Base-by-base conservation (phyloP, 2,113 vertebrate species). In the Amphilophus citrinellus region DNA sequence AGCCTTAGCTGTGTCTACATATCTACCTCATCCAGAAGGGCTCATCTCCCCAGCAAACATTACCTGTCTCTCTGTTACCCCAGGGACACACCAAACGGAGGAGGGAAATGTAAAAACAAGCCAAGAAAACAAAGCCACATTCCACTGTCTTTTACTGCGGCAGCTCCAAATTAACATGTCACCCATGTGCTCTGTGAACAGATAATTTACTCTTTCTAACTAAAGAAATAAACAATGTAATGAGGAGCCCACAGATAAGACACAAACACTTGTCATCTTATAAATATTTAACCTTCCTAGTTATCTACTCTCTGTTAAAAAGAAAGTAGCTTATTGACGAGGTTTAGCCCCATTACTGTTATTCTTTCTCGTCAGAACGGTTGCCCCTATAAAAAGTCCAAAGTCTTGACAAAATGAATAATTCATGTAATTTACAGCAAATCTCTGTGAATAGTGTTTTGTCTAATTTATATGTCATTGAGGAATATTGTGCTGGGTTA, bases 401-500 rank as follows among this genome's bases (percentile, higher is more conserved):
- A 85, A 35, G 47, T 35, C 47, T 73, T 56, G 47, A 84, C 88
- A 84, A 71, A 85, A 94, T 94, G 94, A 95, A 88, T 95, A 93
- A 95, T 96, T 94, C 53, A 81, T 94, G 77, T 89, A 88, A 92
- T 95, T 94, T 95, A 71, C 87, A 91, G 89, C 92, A 93, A 84
- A 89, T 94, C 93, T 96, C 93, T 86, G 79, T 59, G 93, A 89
- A 83, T 88, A 94, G 92, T 95, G 91, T 90, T 94, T 90, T 80
- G 88, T 91, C 84, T 96, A 94, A 96, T 96, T 95, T 91, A 91
- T 82, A 79, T 93, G 92, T 91, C 88, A 94, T 88, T 84, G 78
- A 85, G 84, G 68, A 60, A 77, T 87, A 92, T 89, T 89, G 82
- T 47, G 50, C 86, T 35, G 57, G 77, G 84, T 93, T 91, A 93